Conservation (phyloP, 2,113 vertebrate species). For the Zosterops borbonicus region DNA sequence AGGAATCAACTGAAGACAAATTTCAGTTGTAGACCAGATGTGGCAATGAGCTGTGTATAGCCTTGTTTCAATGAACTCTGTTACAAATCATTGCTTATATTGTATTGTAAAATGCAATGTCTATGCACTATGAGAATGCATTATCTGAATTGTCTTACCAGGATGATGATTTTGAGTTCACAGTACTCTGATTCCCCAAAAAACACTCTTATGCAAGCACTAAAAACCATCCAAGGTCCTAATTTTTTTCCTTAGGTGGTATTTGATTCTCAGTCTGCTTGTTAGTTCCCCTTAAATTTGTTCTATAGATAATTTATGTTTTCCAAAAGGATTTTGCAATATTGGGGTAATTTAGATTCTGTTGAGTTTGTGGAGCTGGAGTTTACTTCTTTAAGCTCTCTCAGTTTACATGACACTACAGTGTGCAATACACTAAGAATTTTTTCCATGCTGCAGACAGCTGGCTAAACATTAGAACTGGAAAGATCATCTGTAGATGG, state of each 20-base stretch:
- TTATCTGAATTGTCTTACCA: not conserved
- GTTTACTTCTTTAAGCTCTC: not conserved
- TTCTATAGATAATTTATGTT: not conserved
- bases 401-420: not conserved
- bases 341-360: not conserved
- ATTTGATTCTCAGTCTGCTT: not conserved
- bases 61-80: not conserved
- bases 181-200: not conserved
- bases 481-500: not conserved
- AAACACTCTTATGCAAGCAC: not conserved
- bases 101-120: not conserved
- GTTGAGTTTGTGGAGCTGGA: not conserved
- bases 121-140: not conserved
- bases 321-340: not conserved
- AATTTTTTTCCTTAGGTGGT: no score
- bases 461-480: not conserved
- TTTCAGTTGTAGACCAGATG: not conserved
- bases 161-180: not conserved
- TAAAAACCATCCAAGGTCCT: not conserved
- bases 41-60: not conserved
- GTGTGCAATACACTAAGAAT: not conserved
- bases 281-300: not conserved
- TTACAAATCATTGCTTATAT: not conserved
- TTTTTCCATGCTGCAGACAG: not conserved
- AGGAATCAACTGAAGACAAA: not conserved